phyloP scores from a whole-genome alignment of 2,113 vertebrate genomes.

The Circaetus cinerascens region DNA sequence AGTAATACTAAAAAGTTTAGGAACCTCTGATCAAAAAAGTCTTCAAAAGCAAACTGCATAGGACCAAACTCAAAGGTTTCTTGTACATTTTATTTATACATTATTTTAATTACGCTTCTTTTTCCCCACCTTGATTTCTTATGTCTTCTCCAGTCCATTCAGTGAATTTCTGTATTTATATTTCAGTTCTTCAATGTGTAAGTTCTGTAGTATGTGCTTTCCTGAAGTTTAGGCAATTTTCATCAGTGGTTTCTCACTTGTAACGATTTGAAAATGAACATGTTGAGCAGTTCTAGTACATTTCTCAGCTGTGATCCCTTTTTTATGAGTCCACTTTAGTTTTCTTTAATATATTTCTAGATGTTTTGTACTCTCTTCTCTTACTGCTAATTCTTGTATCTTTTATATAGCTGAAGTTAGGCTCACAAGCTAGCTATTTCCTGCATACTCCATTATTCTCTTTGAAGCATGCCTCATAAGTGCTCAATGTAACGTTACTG shows the following conservation, averaged over 20 bases:
- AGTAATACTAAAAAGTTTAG: not conserved
- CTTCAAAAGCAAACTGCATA: not conserved
- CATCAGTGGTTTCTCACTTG: not conserved
- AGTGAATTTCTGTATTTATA: not conserved
- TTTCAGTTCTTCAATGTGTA: not conserved
- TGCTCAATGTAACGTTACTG: not conserved
- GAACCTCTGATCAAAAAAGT: not conserved
- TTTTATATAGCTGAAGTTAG: not conserved
- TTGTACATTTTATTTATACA: not conserved
- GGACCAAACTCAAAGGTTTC: not conserved
- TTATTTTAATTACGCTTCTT: not conserved
- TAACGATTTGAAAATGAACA: not conserved
- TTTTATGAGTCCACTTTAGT: constrained; percentile 42
- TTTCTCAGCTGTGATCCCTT: not conserved
- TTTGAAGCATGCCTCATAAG: not conserved
- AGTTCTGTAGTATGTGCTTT: not conserved
- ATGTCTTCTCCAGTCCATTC: not conserved
- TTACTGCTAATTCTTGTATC: constrained; percentile 40
- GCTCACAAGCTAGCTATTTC: not conserved
- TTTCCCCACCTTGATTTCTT: not conserved
- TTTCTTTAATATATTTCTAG: constrained; percentile 58
- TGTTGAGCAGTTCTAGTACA: not conserved
- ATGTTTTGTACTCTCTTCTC: not conserved
- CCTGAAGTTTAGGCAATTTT: constrained; percentile 5
- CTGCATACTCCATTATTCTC: not conserved